Evolutionary conservation across 2,888 invertebrate genomes (phyloP), one percentile per base, ranked within the genome.

Genomic region (Eurytoma californica): DNA sequence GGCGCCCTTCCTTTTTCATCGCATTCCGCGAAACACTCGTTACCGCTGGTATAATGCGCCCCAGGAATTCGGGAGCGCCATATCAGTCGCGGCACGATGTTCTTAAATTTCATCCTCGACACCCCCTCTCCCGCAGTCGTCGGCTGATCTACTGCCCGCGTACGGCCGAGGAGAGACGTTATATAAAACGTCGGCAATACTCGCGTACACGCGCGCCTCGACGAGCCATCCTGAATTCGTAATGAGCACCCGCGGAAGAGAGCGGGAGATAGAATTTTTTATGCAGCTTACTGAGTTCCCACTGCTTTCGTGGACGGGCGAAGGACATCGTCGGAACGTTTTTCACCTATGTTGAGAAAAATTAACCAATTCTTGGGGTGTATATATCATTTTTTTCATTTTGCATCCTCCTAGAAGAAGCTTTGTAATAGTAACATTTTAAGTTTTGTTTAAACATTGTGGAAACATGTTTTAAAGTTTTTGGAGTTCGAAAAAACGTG

Each of bases 81-180:
- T 28, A 30, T 73, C 73, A 49, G 55, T 0, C 49, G 18, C 70
- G 14, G 14, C 49, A 58, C 58, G 69, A 57, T 74, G 57, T 69
- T 74, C 79, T 79, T 74, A 79, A 79, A 74, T 74, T 73, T 79
- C 65, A 82, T 83, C 81, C 82, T 83, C 80, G 77, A 81, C 80
- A 63, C 58, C 70, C 16, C 66, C 57, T 57, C 61, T 68, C 57
- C 61, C 61, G 47, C 2, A 39, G 49, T 39, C 39, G 30, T 16
- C 30, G 67, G n/a, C 58, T 65, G 77, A 78, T 78, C 77, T 78
- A 72, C 61, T 57, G 69, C 63, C 24, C 16, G 20, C 18, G 18
- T n/a, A n/a, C 30, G 12, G 63, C 7, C 28, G 49, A 14, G n/a
- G n/a, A 53, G 74, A 66, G 28, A 77, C 69, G 69, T 51, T 51